phyloP scores from a whole-genome alignment of 2,888 invertebrate genomes.

The Tetranychus piercei region DNA sequence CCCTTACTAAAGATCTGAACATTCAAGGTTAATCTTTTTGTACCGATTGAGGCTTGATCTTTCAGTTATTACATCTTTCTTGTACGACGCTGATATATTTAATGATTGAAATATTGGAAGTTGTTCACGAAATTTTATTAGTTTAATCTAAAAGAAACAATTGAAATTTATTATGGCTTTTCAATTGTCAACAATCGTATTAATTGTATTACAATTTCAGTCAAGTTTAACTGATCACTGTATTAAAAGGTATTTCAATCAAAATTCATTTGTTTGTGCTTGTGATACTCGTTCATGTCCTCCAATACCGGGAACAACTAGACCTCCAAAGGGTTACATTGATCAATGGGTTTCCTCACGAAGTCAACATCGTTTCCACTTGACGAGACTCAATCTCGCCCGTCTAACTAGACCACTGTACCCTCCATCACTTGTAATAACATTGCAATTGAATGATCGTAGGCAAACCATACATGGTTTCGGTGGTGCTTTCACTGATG shows the following conservation, averaged over 20 bases:
- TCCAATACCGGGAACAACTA: not conserved
- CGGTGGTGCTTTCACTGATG: slow-evolving; percentile 42
- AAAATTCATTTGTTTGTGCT: not conserved
- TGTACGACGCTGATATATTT: too few relatives aligned
- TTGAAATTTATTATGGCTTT: too few relatives aligned
- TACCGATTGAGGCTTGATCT: too few relatives aligned
- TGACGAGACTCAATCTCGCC: not conserved
- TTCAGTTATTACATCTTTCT: too few relatives aligned
- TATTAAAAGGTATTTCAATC: not conserved
- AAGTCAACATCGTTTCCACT: not conserved
- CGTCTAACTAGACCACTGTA: not conserved
- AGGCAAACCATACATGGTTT: not conserved
- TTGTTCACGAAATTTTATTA: too few relatives aligned
- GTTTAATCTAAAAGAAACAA: too few relatives aligned
- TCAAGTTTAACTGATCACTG: not conserved
- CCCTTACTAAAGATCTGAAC: too few relatives aligned
- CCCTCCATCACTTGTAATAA: not conserved
- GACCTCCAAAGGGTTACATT: not conserved
- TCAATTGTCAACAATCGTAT: too few relatives aligned
- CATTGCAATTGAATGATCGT: not conserved
- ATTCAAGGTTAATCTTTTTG: too few relatives aligned
- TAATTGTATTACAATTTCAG: too few relatives aligned
- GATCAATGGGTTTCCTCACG: not conserved
- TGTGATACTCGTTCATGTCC: not conserved
- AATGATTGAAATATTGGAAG: too few relatives aligned